Evolutionary conservation across 2,888 invertebrate species (phyloP), one percentile per base, ranked within the genome.

Genomic region (Tetropium fuscum): DNA sequence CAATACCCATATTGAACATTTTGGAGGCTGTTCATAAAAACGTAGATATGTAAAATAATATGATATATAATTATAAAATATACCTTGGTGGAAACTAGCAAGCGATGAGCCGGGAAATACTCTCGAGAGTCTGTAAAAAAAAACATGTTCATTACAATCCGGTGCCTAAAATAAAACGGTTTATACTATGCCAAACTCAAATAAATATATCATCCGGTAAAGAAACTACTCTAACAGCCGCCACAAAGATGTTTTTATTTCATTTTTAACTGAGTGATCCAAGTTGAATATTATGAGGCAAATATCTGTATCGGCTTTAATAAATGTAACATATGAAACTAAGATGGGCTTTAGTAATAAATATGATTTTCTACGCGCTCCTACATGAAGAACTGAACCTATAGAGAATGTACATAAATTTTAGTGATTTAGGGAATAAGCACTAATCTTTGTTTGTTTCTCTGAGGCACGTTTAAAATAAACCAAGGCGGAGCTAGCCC

Each of bases 81-180:
- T 76, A 87, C 91, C 91, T 91, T 90, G 90, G 82, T 87, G 85
- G 86, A 91, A 87, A 84, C 90, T 89, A 81, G 91, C 90, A 85
- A 91, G 88, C 82, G 90, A 90, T 83, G 89, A 87, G 84, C 89
- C 88, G 82, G 90, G 88, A 84, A 90, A 90, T 84, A 90, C 90
- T 85, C 90, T 90, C 85, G 90, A 89, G 85, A 91, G 87, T 87
- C 91, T 91, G 87, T 64, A 86, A 87, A 83, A n/a, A n/a, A 79
- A 83, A 81, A 82, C 71, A 77, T 53, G 54, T 53, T 49, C 30
- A 32, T 30, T 45, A 45, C 19, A 47, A 36, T 49, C 18, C 32
- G 44, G 41, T 40, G 27, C 30, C 56, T 62, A 32, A 66, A 67
- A 67, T 64, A 62, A 57, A 59, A 48, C 53, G 44, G 62, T 67